phyloP scores from a whole-genome alignment of 2,888 invertebrate genomes.

The Mantis religiosa region DNA sequence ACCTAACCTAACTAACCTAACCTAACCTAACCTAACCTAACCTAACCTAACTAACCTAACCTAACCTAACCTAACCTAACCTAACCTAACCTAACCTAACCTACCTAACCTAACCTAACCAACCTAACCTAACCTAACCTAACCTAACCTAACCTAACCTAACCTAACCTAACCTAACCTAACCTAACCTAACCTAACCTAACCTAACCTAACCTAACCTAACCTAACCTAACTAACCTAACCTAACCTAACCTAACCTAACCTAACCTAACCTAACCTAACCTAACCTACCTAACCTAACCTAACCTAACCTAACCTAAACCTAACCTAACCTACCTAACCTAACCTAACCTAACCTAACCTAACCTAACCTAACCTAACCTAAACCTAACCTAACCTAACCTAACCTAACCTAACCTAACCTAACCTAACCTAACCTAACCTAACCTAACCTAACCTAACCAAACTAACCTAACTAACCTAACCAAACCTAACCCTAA shows the following conservation, averaged over 20 bases:
- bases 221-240: conserved; percentile 33
- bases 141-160: conserved; percentile 6
- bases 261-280: conserved; percentile 3
- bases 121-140: too few species aligned
- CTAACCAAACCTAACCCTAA: conserved; percentile 33
- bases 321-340: conserved; percentile 32
- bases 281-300: conserved; percentile 28
- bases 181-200: neutral
- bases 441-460: conserved; percentile 29
- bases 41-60: conserved; percentile 13
- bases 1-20: conserved; percentile 18
- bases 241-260: conserved; percentile 31
- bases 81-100: conserved; percentile 2
- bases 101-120: too few species aligned
- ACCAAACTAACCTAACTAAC: conserved; percentile 26
- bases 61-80: neutral
- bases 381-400: neutral
- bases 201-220: conserved; percentile 31
- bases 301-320: conserved; percentile 19
- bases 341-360: neutral
- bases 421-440: conserved; percentile 19
- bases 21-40: conserved; percentile 16
- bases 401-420: neutral
- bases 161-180: conserved; percentile 21
- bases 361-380: neutral